Conservation (phyloP, 2,888 invertebrate species). For the Morpho helenor region DNA sequence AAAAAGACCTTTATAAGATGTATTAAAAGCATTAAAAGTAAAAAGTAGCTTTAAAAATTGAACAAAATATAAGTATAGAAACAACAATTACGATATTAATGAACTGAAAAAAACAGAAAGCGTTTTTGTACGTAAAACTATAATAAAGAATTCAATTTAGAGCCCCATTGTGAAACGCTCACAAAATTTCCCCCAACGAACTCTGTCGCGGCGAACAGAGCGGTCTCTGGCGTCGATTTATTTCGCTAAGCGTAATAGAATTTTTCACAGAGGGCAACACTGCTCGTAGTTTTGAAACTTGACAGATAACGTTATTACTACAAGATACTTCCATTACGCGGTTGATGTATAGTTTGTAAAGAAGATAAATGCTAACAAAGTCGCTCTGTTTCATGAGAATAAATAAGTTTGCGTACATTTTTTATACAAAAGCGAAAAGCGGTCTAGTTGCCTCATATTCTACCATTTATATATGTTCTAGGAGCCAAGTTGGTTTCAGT, state of each 20-base stretch:
- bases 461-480: too few relatives aligned
- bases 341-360: constrained; percentile 25
- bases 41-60: too few relatives aligned
- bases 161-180: constrained; percentile 13
- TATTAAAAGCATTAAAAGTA: too few relatives aligned
- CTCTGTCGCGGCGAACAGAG: constrained; percentile 10
- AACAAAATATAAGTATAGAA: too few relatives aligned
- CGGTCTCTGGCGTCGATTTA: constrained; percentile 42
- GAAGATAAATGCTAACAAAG: constrained; percentile 25
- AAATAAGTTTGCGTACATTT: background rate
- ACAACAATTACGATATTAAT: too few relatives aligned
- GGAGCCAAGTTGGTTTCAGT: too few relatives aligned
- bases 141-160: constrained; percentile 11
- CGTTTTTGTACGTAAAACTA: background rate
- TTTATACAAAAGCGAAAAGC: too few relatives aligned
- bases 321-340: constrained; percentile 50
- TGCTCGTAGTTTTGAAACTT: constrained; percentile 41
- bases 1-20: too few relatives aligned
- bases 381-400: constrained; percentile 1
- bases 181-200: constrained; percentile 11
- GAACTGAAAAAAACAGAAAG: too few relatives aligned
- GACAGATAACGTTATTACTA: constrained; percentile 47
- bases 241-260: constrained; percentile 40
- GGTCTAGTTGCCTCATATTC: too few relatives aligned
- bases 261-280: constrained; percentile 39